Evolutionary conservation across 2,888 invertebrate species (phyloP).

Genomic region (Mylabris sibirica): DNA sequence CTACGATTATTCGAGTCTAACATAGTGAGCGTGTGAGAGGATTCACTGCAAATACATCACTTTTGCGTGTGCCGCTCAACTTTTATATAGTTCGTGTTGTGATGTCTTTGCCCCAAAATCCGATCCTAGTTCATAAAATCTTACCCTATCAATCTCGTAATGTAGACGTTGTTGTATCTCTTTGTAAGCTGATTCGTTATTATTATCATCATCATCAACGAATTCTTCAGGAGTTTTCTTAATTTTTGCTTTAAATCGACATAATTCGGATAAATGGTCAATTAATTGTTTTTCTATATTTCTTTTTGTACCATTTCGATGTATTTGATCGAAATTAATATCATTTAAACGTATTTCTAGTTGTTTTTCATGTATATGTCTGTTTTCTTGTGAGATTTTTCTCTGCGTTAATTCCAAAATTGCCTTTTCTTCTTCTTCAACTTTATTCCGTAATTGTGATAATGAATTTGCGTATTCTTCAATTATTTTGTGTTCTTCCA

Average conservation of each 20-base stretch:
- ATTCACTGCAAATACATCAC: no score
- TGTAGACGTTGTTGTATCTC: conserved; percentile 41
- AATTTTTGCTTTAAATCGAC: conserved; percentile 49
- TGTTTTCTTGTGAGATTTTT: conserved; percentile 39
- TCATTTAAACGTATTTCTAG: conserved; percentile 42
- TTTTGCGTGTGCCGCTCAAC: no score
- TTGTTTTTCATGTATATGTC: conserved; percentile 32
- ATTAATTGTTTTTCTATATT: conserved; percentile 47
- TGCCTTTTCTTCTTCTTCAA: conserved; percentile 49
- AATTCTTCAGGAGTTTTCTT: conserved; percentile 35
- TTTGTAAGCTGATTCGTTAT: conserved; percentile 22
- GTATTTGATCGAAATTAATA: conserved; percentile 36
- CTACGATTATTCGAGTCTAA: no score
- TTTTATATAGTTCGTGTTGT: no score
- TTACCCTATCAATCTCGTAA: conserved; percentile 43
- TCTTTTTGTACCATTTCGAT: conserved; percentile 35
- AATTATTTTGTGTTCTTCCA: conserved; percentile 44
- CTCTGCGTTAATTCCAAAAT: conserved; percentile 44
- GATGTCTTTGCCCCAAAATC: no score
- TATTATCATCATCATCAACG: conserved; percentile 20
- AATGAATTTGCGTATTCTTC: conserved; percentile 48
- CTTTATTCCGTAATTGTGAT: conserved; percentile 41
- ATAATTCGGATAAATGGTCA: conserved; percentile 47
- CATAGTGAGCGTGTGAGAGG: no score
- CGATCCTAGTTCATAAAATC: no score